A percentile compares a stretch with the other conserved stretches of the same genome.
Conservation (phyloP, 2,113 vertebrate genomes). For the Leptobrachium ailaonicum region DNA sequence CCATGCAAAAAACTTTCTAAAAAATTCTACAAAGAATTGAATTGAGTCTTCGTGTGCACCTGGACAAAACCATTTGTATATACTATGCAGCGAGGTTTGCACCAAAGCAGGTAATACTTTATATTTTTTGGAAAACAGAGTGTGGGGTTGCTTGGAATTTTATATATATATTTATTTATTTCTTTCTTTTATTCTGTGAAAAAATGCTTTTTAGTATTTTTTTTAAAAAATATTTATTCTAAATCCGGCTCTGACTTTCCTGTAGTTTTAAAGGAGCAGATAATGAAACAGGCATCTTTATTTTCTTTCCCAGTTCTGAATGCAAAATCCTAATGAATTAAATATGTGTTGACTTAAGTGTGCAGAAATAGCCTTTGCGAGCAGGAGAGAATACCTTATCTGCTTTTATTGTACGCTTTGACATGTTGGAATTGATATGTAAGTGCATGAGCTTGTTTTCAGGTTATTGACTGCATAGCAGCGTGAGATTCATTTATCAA, state of each 20-base stretch:
- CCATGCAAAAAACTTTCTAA: too few species aligned
- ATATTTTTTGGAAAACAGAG: too few species aligned
- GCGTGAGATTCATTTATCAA: background rate
- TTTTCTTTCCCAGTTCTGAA: background rate
- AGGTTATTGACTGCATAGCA: background rate
- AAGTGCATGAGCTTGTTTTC: background rate
- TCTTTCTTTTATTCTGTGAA: background rate
- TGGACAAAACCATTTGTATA: too few species aligned
- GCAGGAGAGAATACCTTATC: conserved; percentile 2
- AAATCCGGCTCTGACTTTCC: background rate
- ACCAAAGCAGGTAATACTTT: too few species aligned
- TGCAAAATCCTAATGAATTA: conserved; percentile 1
- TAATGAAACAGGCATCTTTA: conserved; percentile 1
- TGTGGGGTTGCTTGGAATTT: too few species aligned
- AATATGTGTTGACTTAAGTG: conserved; percentile 16
- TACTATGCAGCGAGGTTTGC: too few species aligned
- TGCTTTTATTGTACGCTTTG: background rate
- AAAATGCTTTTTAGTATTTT: background rate
- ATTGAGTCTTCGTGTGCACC: too few species aligned
- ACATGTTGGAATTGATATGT: background rate
- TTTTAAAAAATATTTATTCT: background rate
- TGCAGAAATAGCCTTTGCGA: background rate
- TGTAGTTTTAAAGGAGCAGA: background rate
- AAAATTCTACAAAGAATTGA: too few species aligned
- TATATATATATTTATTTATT: background rate